Evolutionary conservation across 2,797 vertebrate species (phyloP).

Genomic region (Sebastes jordani): DNA sequence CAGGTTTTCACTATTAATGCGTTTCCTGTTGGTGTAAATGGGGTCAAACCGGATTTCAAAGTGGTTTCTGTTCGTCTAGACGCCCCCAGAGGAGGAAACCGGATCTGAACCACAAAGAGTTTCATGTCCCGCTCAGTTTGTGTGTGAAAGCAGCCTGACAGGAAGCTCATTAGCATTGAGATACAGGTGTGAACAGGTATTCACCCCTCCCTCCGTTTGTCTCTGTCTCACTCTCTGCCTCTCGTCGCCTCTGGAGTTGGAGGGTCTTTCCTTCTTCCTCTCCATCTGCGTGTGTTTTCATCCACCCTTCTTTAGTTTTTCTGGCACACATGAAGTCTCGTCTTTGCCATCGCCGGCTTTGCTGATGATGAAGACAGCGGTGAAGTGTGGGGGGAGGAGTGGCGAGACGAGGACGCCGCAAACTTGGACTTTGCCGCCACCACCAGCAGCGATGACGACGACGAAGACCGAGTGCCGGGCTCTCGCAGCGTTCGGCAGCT

Average conservation of each 20-base stretch:
- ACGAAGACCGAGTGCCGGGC: slow-evolving; percentile 15
- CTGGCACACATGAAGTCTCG: slow-evolving; percentile 90
- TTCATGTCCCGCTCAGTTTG: slow-evolving; percentile 28
- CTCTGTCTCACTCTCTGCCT: too few species aligned
- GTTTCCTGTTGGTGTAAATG: neutral
- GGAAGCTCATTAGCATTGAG: slow-evolving; percentile 55
- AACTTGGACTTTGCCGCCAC: slow-evolving; percentile 21
- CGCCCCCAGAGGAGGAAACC: slow-evolving; percentile 22
- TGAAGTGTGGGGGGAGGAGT: slow-evolving; percentile 29
- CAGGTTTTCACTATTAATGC: neutral
- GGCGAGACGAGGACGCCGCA: neutral
- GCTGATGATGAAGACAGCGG: neutral
- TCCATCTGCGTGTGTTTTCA: neutral
- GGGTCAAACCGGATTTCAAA: slow-evolving; percentile 49
- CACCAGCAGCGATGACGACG: neutral
- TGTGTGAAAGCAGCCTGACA: slow-evolving; percentile 46
- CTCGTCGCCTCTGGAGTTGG: neutral
- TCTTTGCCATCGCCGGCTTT: slow-evolving; percentile 68
- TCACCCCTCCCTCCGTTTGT: neutral
- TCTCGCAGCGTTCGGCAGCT: slow-evolving; percentile 86
- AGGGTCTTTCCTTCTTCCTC: neutral
- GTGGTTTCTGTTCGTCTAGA: slow-evolving; percentile 59
- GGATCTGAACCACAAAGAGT: slow-evolving; percentile 39
- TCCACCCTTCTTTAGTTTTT: slow-evolving; percentile 65
- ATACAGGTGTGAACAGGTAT: slow-evolving; percentile 14